These are phyloP conservation scores for Schlechtendalia chinensis DNA, from an alignment of 1,140 invertebrate genomes.

Conservation along the genomic window DNA sequence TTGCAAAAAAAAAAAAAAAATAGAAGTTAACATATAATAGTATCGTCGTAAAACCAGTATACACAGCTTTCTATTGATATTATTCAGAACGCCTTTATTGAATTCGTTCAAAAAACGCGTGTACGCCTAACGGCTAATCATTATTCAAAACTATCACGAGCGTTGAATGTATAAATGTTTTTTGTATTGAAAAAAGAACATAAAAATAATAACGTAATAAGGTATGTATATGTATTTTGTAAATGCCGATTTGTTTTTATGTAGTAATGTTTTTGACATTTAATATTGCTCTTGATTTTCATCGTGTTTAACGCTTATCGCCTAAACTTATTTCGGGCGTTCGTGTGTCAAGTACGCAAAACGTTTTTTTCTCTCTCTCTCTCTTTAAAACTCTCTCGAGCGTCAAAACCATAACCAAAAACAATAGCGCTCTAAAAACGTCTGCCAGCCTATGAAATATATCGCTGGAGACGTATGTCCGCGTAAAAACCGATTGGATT, in stretches of 20 bases:
- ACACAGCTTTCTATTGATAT: too few species aligned
- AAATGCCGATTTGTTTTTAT: not conserved
- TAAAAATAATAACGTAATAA: not conserved
- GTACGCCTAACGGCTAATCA: too few species aligned
- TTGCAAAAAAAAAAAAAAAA: too few species aligned
- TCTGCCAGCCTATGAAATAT: not conserved
- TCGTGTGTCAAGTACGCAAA: too few species aligned
- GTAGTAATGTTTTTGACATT: not conserved
- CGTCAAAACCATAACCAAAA: slow-evolving; percentile 18
- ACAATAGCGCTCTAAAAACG: not conserved
- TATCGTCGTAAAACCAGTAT: too few species aligned
- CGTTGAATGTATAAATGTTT: not conserved
- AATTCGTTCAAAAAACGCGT: too few species aligned
- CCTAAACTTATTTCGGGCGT: too few species aligned
- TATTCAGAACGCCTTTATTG: too few species aligned
- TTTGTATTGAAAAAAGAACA: not conserved
- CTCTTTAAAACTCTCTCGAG: not conserved
- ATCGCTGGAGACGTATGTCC: not conserved
- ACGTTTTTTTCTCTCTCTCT: slow-evolving; percentile 19
- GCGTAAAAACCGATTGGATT: not conserved
- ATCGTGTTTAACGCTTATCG: not conserved
- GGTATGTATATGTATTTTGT: not conserved
- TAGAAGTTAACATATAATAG: too few species aligned
- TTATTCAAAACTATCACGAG: not conserved
- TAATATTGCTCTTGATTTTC: slow-evolving; percentile 9